Percentiles rank a stretch among this genome's conserved stretches.
Evolutionary conservation across 2,888 invertebrate species (phyloP).

Genomic region (Flabesymbios commensalis): DNA sequence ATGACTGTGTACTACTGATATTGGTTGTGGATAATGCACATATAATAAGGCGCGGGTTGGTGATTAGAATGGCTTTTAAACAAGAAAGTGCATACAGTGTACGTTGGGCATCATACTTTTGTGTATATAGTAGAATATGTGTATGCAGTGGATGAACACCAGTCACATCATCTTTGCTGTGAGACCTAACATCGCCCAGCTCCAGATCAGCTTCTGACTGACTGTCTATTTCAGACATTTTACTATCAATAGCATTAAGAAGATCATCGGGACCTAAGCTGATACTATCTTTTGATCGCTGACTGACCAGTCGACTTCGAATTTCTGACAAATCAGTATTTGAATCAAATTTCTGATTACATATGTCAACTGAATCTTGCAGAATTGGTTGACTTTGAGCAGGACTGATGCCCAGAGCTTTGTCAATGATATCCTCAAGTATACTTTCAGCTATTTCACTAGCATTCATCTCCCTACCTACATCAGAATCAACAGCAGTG

Average conservation of each 20-base stretch:
- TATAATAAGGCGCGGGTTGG: constrained; percentile 75
- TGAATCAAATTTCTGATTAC: no score
- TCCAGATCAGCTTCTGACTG: constrained; percentile 1
- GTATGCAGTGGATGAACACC: constrained; percentile 77
- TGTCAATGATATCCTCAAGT: constrained; percentile 3
- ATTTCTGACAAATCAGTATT: no score
- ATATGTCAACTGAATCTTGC: no score
- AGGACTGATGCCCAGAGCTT: neutral
- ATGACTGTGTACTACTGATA: constrained; percentile 63
- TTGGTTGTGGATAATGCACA: constrained; percentile 78
- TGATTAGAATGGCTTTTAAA: constrained; percentile 73
- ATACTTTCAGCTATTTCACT: neutral
- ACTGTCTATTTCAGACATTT: constrained; percentile 17
- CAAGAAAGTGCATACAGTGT: constrained; percentile 76
- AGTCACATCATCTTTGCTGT: constrained; percentile 8
- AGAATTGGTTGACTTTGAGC: no score
- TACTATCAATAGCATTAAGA: constrained; percentile 43
- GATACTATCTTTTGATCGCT: neutral
- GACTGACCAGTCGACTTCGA: neutral
- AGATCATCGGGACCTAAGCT: constrained; percentile 40
- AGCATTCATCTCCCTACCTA: constrained; percentile 5
- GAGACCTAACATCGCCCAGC: neutral
- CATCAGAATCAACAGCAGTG: constrained; percentile 56
- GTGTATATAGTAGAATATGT: constrained; percentile 77
- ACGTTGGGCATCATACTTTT: constrained; percentile 76